Percentiles rank a stretch among this genome's conserved stretches.
Conservation (phyloP, 2,113 vertebrate species). For the Orthonyx spaldingii region DNA sequence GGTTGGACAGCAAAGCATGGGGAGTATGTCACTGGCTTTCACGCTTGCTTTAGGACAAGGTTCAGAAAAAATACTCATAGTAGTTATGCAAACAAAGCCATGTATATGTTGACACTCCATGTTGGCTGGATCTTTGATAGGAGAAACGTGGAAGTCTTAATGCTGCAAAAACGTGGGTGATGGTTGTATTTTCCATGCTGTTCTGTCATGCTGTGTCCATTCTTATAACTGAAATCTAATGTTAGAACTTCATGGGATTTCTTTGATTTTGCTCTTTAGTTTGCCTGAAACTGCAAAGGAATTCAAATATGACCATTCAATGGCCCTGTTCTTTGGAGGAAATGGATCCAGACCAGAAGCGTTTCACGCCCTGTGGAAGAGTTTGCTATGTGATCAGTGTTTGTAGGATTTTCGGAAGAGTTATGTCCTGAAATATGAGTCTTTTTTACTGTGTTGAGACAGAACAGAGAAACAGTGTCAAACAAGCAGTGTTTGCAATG, state of each 20-base stretch:
- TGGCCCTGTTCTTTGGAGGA: background rate
- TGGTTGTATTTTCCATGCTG: background rate
- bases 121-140: background rate
- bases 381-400: background rate
- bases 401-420: background rate
- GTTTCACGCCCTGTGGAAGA: background rate
- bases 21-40: background rate
- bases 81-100: background rate
- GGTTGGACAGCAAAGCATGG: background rate
- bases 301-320: background rate
- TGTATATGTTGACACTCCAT: accelerated
- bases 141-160: background rate
- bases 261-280: background rate
- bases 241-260: background rate
- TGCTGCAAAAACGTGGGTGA: background rate
- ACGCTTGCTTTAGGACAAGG: background rate
- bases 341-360: background rate
- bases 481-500: no score
- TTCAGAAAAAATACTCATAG: background rate
- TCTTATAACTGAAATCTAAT: background rate
- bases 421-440: background rate
- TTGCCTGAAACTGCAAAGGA: background rate
- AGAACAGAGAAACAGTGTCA: no score
- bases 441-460: background rate
- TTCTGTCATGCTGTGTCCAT: background rate